phyloP scores from a whole-genome alignment of 1,140 invertebrate genomes.

The Calephelis nemesis region DNA sequence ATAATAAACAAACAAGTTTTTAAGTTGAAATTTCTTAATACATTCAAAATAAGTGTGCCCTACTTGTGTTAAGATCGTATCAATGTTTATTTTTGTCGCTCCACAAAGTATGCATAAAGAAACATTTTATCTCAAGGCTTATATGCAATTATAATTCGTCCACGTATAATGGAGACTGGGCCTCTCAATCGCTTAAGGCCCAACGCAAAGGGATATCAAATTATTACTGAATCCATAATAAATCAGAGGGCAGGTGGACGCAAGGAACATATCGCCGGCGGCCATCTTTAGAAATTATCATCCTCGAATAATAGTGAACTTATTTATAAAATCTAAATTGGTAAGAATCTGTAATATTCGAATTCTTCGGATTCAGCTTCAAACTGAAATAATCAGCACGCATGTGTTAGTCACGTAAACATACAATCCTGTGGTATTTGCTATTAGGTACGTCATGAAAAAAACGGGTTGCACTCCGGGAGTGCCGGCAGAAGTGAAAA shows the following conservation, averaged over 20 bases:
- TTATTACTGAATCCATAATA: constrained; percentile 79
- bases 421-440: too few relatives aligned
- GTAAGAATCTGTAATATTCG: constrained; percentile 42
- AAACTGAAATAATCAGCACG: not conserved
- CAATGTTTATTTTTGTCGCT: constrained; percentile 26
- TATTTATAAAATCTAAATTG: constrained; percentile 42
- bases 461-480: too few relatives aligned
- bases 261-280: constrained; percentile 66
- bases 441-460: too few relatives aligned
- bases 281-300: constrained; percentile 73
- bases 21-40: too few relatives aligned
- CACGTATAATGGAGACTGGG: constrained; percentile 69
- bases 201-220: constrained; percentile 76
- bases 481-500: too few relatives aligned
- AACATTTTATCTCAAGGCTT: constrained; percentile 57
- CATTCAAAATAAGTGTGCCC: not conserved
- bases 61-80: constrained; percentile 25
- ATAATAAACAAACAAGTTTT: too few relatives aligned
- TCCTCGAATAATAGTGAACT: constrained; percentile 42
- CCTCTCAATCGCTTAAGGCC: constrained; percentile 72
- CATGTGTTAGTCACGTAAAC: not conserved
- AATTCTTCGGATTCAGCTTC: constrained; percentile 17
- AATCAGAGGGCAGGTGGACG: constrained; percentile 75
- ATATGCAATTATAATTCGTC: constrained; percentile 74
- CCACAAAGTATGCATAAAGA: constrained; percentile 7